Evolutionary conservation across 2,113 vertebrate genomes (phyloP).

Genomic region (Reinhardtius hippoglossoides): DNA sequence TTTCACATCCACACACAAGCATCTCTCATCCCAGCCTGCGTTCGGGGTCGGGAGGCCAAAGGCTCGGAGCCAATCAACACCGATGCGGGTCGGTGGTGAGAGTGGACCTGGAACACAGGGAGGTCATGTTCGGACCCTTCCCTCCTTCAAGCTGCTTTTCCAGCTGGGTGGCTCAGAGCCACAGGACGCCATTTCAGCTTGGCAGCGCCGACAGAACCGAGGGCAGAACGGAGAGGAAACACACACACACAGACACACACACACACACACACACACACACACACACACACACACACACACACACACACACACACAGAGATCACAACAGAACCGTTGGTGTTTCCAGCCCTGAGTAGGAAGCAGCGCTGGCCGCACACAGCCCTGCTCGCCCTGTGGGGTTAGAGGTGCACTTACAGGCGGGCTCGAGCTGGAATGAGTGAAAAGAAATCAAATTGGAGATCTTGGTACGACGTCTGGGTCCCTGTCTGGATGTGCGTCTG

Average conservation of each 20-base stretch:
- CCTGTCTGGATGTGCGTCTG: slow-evolving; percentile 26
- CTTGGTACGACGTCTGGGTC: slow-evolving; percentile 26
- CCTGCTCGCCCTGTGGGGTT: neutral
- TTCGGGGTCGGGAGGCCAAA: neutral
- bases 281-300: too few species aligned
- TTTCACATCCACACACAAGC: too few species aligned
- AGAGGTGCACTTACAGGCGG: slow-evolving; percentile 10
- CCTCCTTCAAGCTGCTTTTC: slow-evolving; percentile 54
- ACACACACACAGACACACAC: slow-evolving; percentile 4
- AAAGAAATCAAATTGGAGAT: slow-evolving; percentile 27
- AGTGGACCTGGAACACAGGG: slow-evolving; percentile 35
- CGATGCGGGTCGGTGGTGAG: slow-evolving; percentile 45
- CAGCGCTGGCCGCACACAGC: neutral
- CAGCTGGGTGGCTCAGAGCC: slow-evolving; percentile 64
- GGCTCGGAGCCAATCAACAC: slow-evolving; percentile 27
- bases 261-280: too few species aligned
- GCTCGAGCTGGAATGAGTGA: neutral
- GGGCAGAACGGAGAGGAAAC: slow-evolving; percentile 45
- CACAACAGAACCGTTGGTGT: slow-evolving; percentile 24
- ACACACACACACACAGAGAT: neutral
- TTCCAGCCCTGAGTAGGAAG: slow-evolving; percentile 4
- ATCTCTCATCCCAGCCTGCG: slow-evolving; percentile 2
- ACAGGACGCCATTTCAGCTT: slow-evolving; percentile 68
- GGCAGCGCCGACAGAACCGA: slow-evolving; percentile 54
- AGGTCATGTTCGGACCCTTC: slow-evolving; percentile 44